Base-by-base conservation (phyloP, 2,888 invertebrate species). In the Xanthorhoe spadicearia region DNA sequence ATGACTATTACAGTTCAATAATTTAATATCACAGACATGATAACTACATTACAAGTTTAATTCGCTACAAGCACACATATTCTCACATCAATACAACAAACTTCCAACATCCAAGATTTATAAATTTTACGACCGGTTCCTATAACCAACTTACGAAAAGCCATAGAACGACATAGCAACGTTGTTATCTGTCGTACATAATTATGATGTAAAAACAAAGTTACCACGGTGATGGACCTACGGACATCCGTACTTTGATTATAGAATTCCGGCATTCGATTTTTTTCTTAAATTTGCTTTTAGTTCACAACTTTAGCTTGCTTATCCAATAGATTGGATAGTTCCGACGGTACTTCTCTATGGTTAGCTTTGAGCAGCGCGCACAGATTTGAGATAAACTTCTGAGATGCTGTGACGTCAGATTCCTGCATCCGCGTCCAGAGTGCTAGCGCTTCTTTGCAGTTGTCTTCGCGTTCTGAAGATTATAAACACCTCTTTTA, bases 391-490 rank as follows among this genome's bases (percentile, higher is more conserved):
- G 77, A 74, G 0, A 91, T 70, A 65, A 95, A 88, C 70, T 90
- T 89, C 74, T 88, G 81, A 0, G 90, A 87, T 0, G 94, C 90
- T 0, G 77, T 77, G 13, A 90, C 70, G 66, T 93, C 88, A 0
- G 77, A 76, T 18, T 94, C 93, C 72, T 93, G 90, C 85, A 94
- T 89, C 68, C 84, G 83, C 35, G 81, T 82, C 90, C 93, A 94
- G 5, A 94, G 85, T 0, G 80, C 75, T 3, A 93, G 28, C 0
- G 94, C 94, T 35, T 83, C 84, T 28, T 83, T 74, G 70, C 79
- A 86, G 70, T 94, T 88, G 73, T 94, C 92, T 6, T 91, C 89
- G 7, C 90, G 88, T 81, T 92, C 94, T 94, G 80, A 32, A 38
- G 48, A 38, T 0, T 50, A 15, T 86, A 23, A 23, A n/a, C n/a